Percentiles rank a stretch among this genome's conserved stretches.
phyloP scores from a whole-genome alignment of 2,888 invertebrate genomes.

The Lithophane semibrunnea region DNA sequence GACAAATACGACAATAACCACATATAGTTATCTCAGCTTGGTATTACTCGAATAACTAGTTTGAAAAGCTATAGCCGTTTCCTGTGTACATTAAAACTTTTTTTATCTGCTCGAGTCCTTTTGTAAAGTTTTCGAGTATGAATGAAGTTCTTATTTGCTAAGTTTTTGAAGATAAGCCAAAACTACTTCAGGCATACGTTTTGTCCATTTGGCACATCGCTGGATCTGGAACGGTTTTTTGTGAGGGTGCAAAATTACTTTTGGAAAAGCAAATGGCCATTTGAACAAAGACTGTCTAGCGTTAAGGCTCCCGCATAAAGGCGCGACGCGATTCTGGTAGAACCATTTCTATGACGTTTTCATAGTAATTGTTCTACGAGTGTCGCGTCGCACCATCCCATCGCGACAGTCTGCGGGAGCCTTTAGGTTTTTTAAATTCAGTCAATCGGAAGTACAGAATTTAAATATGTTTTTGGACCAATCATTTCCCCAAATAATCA shows the following conservation, averaged over 20 bases:
- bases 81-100: conserved; percentile 72
- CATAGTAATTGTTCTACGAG: too few relatives aligned
- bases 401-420: too few relatives aligned
- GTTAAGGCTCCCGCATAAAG: not conserved
- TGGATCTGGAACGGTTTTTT: conserved; percentile 30
- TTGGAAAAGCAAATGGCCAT: not conserved
- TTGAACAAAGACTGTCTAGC: not conserved
- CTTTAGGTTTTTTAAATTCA: too few relatives aligned
- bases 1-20: conserved; percentile 10
- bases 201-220: conserved; percentile 47
- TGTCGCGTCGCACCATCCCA: too few relatives aligned
- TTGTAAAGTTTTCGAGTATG: conserved; percentile 61
- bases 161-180: conserved; percentile 68
- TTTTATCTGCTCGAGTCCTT: conserved; percentile 64
- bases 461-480: not conserved
- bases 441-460: not conserved
- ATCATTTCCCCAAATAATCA: conserved; percentile 1
- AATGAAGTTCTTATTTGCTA: conserved; percentile 64
- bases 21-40: conserved; percentile 41
- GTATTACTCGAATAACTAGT: conserved; percentile 57
- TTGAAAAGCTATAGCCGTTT: conserved; percentile 66
- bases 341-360: too few relatives aligned
- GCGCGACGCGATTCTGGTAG: too few relatives aligned
- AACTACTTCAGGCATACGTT: conserved; percentile 58
- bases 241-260: conserved; percentile 4